Evolutionary conservation across 2,113 vertebrate species (phyloP).

Genomic region (Eolophus roseicapilla): DNA sequence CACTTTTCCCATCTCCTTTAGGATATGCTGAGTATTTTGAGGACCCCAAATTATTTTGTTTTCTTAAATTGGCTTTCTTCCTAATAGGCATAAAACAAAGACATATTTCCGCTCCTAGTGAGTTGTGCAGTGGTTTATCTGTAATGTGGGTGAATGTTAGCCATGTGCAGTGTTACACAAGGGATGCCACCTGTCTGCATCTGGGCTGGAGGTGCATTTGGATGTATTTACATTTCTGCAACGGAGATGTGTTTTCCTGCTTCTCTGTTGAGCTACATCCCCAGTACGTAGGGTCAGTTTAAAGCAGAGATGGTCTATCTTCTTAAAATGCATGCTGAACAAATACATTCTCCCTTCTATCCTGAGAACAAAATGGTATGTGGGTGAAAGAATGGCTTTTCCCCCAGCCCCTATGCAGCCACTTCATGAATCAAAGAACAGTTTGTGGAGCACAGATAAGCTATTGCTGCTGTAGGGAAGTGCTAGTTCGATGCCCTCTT

Average conservation of each 20-base stretch:
- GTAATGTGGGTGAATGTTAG: not conserved
- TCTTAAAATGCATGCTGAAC: not conserved
- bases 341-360: not conserved
- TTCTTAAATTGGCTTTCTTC: not conserved
- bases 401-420: not conserved
- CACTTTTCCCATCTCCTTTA: not conserved
- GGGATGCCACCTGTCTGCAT: not conserved
- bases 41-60: not conserved
- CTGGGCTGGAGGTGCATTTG: not conserved
- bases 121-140: not conserved
- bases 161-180: not conserved
- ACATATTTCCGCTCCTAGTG: not conserved
- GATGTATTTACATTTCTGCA: not conserved
- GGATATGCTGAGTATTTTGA: not conserved
- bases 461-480: not conserved
- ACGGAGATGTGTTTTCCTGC: not conserved
- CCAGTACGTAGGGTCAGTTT: not conserved
- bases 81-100: not conserved
- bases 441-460: not conserved
- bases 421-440: not conserved
- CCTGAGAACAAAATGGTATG: not conserved
- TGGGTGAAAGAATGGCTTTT: not conserved
- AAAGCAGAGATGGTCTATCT: not conserved
- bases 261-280: not conserved
- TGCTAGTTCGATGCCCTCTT: not conserved